Base-by-base conservation (phyloP, 2,888 invertebrate species). In the Hipparchia semele region DNA sequence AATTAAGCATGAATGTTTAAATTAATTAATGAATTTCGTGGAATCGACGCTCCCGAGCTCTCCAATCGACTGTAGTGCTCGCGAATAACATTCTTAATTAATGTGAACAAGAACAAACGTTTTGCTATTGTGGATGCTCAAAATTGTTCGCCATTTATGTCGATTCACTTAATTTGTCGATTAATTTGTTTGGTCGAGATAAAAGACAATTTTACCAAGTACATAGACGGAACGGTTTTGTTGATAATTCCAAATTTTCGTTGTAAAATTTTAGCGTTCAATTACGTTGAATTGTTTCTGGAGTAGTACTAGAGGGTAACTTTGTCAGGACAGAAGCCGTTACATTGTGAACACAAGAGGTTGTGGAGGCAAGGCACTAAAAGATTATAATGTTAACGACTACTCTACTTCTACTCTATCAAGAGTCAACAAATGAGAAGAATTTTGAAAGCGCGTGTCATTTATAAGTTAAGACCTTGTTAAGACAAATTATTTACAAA, bases 1-100 rank as follows among this genome's bases (percentile, higher is more conserved):
- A 93, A 92, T 92, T 90, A 91, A 91, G 87, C 89, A 88, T 91
- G 90, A 91, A 90, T 92, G 89, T 92, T 92, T 89, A 90, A 92
- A 91, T 91, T 90, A 90, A 91, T 91, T 90, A 91, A 87, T 86
- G 89, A 87, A 90, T 85, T 89, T 89, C 86, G 87, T 83, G 83
- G 87, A 88, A 88, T 85, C 83, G 83, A 82, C 80, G 77, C 75
- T 76, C 76, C 75, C 76, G 78, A 79, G 77, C 71, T 75, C 75
- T 80, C 77, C 76, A 78, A 79, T 77, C 74, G 77, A 75, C 73
- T 83, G 83, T 84, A 86, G 86, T 84, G 83, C 81, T 86, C 82
- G 80, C 84, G 80, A 87, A 87, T 86, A 88, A 87, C 87, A 86
- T 88, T 85, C 86, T 88, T 90, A 89, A 89, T 90, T 88, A 90